Evolutionary conservation across 1,140 invertebrate genomes (phyloP), one percentile per base, ranked within the genome.

Genomic region (Telenomus remus): DNA sequence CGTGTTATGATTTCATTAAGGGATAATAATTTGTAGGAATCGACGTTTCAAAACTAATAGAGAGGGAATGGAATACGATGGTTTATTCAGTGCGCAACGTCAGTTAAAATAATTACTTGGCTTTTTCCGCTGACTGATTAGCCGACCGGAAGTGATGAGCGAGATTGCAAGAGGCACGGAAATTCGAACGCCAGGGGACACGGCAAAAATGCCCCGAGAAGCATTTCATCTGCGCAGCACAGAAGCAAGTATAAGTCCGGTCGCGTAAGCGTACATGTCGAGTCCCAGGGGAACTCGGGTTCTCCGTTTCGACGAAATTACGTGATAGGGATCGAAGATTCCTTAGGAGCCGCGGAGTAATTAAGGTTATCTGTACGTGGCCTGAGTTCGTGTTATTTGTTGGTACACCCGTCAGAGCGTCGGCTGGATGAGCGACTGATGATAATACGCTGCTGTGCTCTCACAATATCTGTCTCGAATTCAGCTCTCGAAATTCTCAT

Each of bases 241-340:
- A 27, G 37, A 34, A 35, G 35, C n/a, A 68, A 43, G 27, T 16
- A 65, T 49, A 8, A 72, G 49, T 70, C 61, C 50, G 33, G 65
- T 59, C 68, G 72, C 46, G 65, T 66, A 64, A 35, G 69, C 56
- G 61, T 65, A 35, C 43, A 27, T 51, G 49, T 47, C 60, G 70
- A 61, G 48, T 76, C 75, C 75, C 75, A 53, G 65, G 71, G 75
- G 79, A 70, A 37, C 27, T 15, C 27, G 57, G 44, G 34, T 19
- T 56, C 73, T 71, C 49, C 53, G 73, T 79, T 85, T 69, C 79
- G 65, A 51, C 51, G 75, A 79, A 81, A 81, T 84, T 86, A 86
- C 84, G 84, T 85, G 82, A 79, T 61, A 76, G 75, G 80, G 79
- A 83, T 85, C 79, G 80, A 80, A 83, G 82, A 84, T 83, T 79